These are phyloP conservation scores for Heteronetta atricapilla DNA, from an alignment of 2,113 vertebrate genomes.

Conservation along the genomic window DNA sequence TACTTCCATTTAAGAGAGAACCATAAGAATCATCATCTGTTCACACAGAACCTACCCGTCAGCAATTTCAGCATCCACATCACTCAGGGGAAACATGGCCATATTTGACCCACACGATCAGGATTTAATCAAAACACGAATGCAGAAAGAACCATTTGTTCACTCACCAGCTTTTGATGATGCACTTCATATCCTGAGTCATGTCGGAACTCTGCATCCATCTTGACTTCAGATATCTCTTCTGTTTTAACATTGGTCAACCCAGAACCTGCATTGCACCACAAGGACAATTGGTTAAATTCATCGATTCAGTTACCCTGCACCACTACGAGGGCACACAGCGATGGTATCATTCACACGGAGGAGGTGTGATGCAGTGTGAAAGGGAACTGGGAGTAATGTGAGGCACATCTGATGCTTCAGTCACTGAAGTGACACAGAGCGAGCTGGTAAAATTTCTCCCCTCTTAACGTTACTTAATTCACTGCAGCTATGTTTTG, in stretches of 20 bases:
- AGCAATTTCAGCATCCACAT: neutral
- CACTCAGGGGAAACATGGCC: neutral
- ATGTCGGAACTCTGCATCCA: slow-evolving; percentile 91
- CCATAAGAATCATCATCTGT: neutral
- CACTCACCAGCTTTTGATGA: slow-evolving; percentile 93
- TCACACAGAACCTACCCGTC: neutral
- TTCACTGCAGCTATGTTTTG: neutral
- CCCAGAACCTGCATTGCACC: slow-evolving; percentile 82
- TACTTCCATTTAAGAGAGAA: neutral
- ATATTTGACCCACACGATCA: neutral
- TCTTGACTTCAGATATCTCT: slow-evolving; percentile 90
- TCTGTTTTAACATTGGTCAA: slow-evolving; percentile 92
- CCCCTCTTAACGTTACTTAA: neutral
- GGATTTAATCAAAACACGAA: accelerated
- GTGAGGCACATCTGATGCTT: neutral
- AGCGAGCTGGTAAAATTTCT: slow-evolving; percentile 10
- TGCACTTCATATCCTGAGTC: slow-evolving; percentile 94
- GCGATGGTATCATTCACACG: accelerated
- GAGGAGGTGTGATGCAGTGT: neutral
- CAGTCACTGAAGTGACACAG: neutral
- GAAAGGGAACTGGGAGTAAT: neutral
- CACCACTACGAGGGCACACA: neutral
- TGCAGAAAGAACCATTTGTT: neutral
- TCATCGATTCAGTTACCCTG: neutral
- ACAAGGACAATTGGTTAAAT: neutral